A percentile compares a stretch with the other conserved stretches of the same genome.
Conservation (phyloP, 2,113 vertebrate genomes). For the Neomonachus schauinslandi region DNA sequence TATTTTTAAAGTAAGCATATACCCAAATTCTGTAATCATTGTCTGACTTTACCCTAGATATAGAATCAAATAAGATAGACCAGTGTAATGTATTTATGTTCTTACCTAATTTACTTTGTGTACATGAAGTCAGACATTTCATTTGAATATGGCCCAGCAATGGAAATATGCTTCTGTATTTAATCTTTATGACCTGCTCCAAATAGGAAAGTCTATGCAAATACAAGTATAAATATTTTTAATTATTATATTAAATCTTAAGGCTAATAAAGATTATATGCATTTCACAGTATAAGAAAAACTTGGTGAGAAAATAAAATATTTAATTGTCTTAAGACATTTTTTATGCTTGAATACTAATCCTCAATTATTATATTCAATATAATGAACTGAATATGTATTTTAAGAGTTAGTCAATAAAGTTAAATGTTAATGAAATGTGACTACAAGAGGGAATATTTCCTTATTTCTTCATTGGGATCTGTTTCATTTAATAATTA, state of each 20-base stretch:
- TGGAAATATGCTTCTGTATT: neutral
- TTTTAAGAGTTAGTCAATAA: constrained; percentile 82
- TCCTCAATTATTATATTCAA: constrained; percentile 87
- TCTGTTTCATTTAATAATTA: constrained; percentile 28
- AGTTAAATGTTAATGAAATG: constrained; percentile 77
- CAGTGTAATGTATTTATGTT: neutral
- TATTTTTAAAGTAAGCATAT: neutral
- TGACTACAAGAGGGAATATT: neutral
- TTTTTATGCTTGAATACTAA: constrained; percentile 81
- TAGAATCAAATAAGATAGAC: neutral
- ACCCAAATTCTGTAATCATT: neutral
- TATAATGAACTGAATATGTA: constrained; percentile 81
- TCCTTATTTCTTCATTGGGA: neutral
- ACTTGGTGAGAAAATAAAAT: constrained; percentile 70
- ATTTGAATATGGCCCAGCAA: neutral
- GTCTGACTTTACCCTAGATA: neutral
- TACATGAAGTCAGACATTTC: neutral
- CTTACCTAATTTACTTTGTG: neutral
- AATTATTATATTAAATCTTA: constrained; percentile 44
- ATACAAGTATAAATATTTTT: neutral
- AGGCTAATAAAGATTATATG: constrained; percentile 45
- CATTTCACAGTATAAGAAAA: constrained; percentile 50
- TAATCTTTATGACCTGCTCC: neutral
- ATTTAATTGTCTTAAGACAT: constrained; percentile 69
- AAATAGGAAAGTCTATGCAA: neutral